These are phyloP conservation scores for Clupea harengus DNA, from an alignment of 2,113 vertebrate species.

Conservation along the genomic window DNA sequence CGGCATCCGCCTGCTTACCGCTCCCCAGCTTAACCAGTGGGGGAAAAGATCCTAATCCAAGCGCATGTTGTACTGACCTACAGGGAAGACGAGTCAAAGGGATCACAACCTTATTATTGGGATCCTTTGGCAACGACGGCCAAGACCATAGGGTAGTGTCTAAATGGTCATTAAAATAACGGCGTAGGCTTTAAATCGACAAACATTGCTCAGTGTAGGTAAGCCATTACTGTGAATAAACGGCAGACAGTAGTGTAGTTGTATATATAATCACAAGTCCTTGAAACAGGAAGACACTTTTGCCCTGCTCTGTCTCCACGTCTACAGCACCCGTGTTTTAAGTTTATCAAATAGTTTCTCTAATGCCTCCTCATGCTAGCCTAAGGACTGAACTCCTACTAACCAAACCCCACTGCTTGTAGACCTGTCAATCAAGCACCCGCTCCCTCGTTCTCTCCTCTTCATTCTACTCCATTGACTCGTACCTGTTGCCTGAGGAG, in stretches of 20 bases:
- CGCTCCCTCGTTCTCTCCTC: neutral
- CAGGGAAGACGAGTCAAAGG: neutral
- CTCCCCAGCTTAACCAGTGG: neutral
- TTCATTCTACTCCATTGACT: neutral
- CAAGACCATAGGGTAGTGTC: neutral
- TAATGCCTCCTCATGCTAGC: neutral
- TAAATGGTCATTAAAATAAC: neutral
- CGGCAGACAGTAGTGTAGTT: neutral
- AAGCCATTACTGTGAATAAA: neutral
- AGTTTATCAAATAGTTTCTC: neutral
- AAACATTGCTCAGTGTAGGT: neutral
- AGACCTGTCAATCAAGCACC: neutral
- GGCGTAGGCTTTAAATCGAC: neutral
- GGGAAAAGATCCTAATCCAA: neutral
- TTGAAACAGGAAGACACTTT: neutral
- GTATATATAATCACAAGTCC: neutral
- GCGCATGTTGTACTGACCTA: constrained; percentile 9
- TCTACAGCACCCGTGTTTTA: neutral
- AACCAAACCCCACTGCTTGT: neutral
- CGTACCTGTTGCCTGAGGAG: neutral
- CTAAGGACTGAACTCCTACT: neutral
- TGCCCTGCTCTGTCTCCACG: neutral
- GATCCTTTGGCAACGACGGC: neutral
- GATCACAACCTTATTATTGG: constrained; percentile 3
- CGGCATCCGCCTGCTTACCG: constrained; percentile 14